Evolutionary conservation across 1,140 invertebrate genomes (phyloP), one percentile per base, ranked within the genome.

Genomic region (Cherax quadricarinatus): DNA sequence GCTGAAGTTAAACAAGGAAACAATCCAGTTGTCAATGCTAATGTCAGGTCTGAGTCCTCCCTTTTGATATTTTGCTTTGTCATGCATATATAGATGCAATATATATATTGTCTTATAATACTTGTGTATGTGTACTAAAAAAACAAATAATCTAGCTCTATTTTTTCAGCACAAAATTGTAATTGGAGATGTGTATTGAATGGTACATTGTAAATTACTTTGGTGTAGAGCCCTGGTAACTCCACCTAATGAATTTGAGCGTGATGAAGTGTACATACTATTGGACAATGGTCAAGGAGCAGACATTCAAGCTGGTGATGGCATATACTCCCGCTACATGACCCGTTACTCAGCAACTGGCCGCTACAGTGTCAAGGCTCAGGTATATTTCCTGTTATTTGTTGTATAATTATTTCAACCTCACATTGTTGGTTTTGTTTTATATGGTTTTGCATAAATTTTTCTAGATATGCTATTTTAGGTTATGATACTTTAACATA

Each of bases 301-400:
- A 7, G 92, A 93, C 53, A 70, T 66, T 16, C 82, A 70, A 41
- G 75, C 88, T 4, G 86, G 89, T 3, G 92, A 93, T n/a, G 92
- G 92, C 9, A 85, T 93, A 21, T 93, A 93, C 79, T 89, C 83
- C 21, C 88, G 85, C 3, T 93, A 93, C 82, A 89, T 93, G 83
- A 93, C 92, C 2, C 62, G 48, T 9, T 93, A 86, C 70, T 51
- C 83, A 16, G 48, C 73, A n/a, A 79, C 83, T 66, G 89, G 89
- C n/a, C 70, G 89, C 18, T 91, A 91, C 89, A 91, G 82, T 53
- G 89, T 91, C 24, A 91, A 86, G 73, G 89, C 89, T 24, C 89
- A 91, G 89, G 89, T 91, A 60, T 9, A 82, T 75, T 51, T 57
- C 3, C 62, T 0, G 62, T 18, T 1, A 21, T n/a, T 41, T 66